phyloP scores from a whole-genome alignment of 1,140 invertebrate species.

The Drosophila willistoni region DNA sequence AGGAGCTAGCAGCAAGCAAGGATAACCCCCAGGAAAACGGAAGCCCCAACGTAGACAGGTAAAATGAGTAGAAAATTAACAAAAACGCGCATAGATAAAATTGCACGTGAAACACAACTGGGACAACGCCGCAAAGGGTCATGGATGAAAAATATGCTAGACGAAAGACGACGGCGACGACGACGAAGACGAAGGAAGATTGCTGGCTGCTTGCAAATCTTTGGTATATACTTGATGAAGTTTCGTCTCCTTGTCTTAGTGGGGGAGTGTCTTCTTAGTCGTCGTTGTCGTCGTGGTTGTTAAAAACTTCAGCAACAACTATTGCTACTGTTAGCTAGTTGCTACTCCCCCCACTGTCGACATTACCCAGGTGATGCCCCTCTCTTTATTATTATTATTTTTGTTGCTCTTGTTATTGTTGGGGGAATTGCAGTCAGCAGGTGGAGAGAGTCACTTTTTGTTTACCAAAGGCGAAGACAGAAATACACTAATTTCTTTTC shows the following conservation, averaged over 20 bases:
- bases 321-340: background rate
- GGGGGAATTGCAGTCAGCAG: background rate
- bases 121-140: slow-evolving; percentile 16
- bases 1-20: no score
- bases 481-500: slow-evolving; percentile 3
- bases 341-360: slow-evolving; percentile 24
- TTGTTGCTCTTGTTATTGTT: slow-evolving; percentile 27
- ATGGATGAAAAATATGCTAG: slow-evolving; percentile 30
- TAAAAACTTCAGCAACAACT: slow-evolving; percentile 49
- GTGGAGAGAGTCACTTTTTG: slow-evolving; percentile 28
- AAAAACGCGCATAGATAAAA: slow-evolving; percentile 70
- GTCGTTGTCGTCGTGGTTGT: slow-evolving; percentile 4
- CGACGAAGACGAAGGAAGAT: background rate
- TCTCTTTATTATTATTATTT: slow-evolving; percentile 40
- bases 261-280: slow-evolving; percentile 3
- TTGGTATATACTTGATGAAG: slow-evolving; percentile 58
- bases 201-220: slow-evolving; percentile 60
- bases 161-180: background rate
- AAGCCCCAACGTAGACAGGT: slow-evolving; percentile 30
- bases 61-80: slow-evolving; percentile 79
- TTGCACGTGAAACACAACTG: slow-evolving; percentile 40
- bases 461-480: slow-evolving; percentile 48
- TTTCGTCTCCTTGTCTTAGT: slow-evolving; percentile 7
- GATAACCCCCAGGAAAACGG: slow-evolving; percentile 17
- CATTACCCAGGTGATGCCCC: slow-evolving; percentile 19